Conservation (phyloP, 23 tunicate genomes). For the Botrylloides violaceus region DNA sequence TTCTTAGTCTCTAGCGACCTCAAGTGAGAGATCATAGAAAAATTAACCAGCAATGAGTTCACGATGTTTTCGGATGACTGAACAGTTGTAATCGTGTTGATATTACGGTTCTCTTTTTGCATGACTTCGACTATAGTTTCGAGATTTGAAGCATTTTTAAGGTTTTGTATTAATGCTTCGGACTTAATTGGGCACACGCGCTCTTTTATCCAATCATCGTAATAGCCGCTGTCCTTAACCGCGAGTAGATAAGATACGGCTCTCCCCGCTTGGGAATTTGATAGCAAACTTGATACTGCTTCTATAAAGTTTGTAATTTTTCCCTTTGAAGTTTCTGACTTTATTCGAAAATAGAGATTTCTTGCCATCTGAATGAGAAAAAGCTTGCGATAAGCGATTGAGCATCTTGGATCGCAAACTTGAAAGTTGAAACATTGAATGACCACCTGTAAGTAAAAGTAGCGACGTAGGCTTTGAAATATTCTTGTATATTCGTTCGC, state of each 20-base stretch:
- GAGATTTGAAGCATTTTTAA: background rate
- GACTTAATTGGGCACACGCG: background rate
- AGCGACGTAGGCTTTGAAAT: constrained; percentile 7
- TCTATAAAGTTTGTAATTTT: background rate
- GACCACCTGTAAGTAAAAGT: constrained; percentile 22
- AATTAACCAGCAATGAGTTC: background rate
- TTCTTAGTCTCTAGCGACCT: background rate
- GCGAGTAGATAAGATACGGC: constrained; percentile 16
- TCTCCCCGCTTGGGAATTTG: constrained; percentile 5
- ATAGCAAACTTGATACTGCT: background rate
- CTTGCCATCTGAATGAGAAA: background rate
- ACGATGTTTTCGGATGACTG: background rate
- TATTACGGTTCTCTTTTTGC: background rate
- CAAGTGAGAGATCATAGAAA: background rate
- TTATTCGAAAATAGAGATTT: background rate
- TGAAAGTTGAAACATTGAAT: too few relatives aligned
- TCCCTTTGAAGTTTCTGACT: background rate
- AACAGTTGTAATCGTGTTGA: background rate
- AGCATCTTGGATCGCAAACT: too few relatives aligned
- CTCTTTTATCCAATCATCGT: background rate
- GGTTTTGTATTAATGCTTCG: background rate
- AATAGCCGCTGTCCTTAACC: background rate
- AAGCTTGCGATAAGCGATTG: too few relatives aligned
- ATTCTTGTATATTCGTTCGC: constrained; percentile 3
- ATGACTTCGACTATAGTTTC: background rate